Conservation (phyloP, 2,797 vertebrate species). For the Bradypodion ventrale region DNA sequence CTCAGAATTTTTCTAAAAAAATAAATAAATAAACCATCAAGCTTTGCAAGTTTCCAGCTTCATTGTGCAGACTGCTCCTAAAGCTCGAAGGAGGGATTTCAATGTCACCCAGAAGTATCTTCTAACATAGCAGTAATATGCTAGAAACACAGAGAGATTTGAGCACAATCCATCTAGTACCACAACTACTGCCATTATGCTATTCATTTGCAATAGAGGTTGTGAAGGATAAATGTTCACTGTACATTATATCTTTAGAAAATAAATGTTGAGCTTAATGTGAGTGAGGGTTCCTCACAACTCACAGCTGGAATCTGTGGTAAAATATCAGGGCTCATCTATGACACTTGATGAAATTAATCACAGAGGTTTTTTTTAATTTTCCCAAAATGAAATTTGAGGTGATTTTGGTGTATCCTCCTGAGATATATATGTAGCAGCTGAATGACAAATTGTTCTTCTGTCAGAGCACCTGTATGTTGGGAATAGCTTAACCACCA, state of each 20-base stretch:
- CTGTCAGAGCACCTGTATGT: not conserved
- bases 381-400: not conserved
- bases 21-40: not conserved
- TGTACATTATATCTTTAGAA: not conserved
- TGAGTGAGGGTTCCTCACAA: not conserved
- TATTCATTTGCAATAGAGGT: not conserved
- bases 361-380: not conserved
- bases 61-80: slow-evolving; percentile 18
- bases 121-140: slow-evolving; percentile 8
- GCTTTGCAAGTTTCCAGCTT: not conserved
- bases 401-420: not conserved
- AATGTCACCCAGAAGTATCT: slow-evolving; percentile 30
- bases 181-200: not conserved
- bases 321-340: not conserved
- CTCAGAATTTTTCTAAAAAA: slow-evolving; percentile 16
- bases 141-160: not conserved
- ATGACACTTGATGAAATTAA: not conserved
- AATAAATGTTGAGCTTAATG: not conserved
- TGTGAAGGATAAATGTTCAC: not conserved
- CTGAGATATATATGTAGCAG: not conserved
- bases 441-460: not conserved
- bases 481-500: not conserved
- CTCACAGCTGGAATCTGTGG: not conserved
- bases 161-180: not conserved
- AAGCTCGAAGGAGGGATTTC: slow-evolving; percentile 26